Conservation (phyloP, 2,888 invertebrate species). For the Incurvaria masculella region DNA sequence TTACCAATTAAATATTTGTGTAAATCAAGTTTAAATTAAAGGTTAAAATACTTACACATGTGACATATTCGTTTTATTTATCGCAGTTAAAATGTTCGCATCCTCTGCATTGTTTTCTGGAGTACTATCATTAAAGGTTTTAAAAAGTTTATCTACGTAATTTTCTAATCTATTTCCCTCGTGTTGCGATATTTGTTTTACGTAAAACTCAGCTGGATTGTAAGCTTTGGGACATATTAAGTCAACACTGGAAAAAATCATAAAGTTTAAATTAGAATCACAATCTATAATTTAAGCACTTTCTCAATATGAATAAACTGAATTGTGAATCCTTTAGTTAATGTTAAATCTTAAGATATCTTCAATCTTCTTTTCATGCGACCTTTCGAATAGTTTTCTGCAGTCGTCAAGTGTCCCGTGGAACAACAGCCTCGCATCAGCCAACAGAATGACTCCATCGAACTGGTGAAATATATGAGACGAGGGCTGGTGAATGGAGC, state of each 20-base stretch:
- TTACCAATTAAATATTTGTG: no score
- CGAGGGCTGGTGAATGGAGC: conserved; percentile 89
- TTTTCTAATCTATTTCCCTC: no score
- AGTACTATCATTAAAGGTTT: no score
- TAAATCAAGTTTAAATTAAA: no score
- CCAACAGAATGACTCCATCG: conserved; percentile 70
- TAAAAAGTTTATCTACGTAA: conserved; percentile 22
- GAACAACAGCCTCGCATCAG: conserved; percentile 72
- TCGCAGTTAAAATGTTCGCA: no score
- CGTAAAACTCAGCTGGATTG: conserved; percentile 85
- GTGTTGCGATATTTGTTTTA: conserved; percentile 44
- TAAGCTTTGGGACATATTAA: conserved; percentile 67
- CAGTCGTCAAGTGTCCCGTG: conserved; percentile 70
- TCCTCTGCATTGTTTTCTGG: no score
- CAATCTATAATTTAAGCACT: no score
- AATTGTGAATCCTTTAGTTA: neutral
- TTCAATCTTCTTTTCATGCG: conserved; percentile 14
- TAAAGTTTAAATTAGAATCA: conserved; percentile 1
- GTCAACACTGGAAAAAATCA: conserved; percentile 52
- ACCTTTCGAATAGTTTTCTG: conserved; percentile 63
- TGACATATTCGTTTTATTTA: no score
- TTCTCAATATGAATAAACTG: no score
- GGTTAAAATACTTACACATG: no score
- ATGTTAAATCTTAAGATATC: neutral
- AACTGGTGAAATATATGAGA: conserved; percentile 80